Conservation (phyloP, 2,797 vertebrate species). For the Octomys mimax region DNA sequence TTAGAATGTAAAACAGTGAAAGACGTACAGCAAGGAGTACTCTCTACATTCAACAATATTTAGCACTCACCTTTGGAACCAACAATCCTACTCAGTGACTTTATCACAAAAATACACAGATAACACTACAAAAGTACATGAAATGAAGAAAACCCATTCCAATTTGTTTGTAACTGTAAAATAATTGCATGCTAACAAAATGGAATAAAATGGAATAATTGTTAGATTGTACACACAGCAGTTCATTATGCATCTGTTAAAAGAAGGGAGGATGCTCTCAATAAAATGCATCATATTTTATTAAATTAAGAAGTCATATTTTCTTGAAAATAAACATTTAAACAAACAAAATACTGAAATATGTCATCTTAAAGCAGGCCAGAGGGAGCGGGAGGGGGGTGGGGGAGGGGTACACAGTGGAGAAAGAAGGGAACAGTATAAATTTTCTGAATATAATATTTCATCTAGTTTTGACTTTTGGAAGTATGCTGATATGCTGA, state of each 20-base stretch:
- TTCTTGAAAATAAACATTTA: neutral
- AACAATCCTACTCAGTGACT: neutral
- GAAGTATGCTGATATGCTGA: neutral
- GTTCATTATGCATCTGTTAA: neutral
- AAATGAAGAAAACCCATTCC: neutral
- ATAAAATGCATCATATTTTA: neutral
- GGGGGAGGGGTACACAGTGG: too few relatives aligned
- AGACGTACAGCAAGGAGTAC: neutral
- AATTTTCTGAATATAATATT: neutral
- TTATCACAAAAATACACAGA: neutral
- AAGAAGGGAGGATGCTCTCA: neutral
- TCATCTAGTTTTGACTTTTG: neutral
- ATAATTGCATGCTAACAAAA: neutral
- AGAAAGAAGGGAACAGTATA: neutral
- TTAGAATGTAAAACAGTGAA: neutral
- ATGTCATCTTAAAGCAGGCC: neutral
- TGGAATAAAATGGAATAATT: neutral
- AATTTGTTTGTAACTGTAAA: neutral
- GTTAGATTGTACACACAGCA: neutral
- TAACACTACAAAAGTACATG: neutral
- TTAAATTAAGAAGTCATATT: neutral
- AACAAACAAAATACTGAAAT: neutral
- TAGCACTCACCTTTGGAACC: neutral
- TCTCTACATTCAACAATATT: neutral
- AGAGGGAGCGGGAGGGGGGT: rapidly evolving